phyloP scores from a whole-genome alignment of 2,888 invertebrate genomes.

The Nesidiocoris tenuis region DNA sequence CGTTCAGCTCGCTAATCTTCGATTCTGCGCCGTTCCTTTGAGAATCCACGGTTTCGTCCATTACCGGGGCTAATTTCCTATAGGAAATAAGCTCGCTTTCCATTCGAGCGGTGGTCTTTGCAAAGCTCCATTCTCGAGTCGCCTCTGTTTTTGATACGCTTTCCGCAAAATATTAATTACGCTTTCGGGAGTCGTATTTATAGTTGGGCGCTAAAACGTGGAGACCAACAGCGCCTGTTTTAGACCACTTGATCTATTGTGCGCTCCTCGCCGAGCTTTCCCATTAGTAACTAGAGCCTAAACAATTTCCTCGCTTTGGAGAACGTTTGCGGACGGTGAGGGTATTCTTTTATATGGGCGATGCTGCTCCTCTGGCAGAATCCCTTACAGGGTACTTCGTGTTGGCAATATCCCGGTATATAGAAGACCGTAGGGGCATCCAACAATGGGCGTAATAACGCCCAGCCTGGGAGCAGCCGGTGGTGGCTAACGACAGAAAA shows the following conservation, averaged over 20 bases:
- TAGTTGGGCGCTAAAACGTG: neutral
- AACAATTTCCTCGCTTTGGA: neutral
- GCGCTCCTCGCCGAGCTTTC: neutral
- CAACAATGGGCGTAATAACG: neutral
- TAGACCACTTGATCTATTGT: conserved; percentile 3
- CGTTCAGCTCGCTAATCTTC: too few species aligned
- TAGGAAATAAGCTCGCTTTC: too few species aligned
- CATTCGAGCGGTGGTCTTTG: neutral
- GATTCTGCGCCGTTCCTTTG: too few species aligned
- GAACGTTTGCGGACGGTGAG: neutral
- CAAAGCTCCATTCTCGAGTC: neutral
- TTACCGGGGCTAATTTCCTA: too few species aligned
- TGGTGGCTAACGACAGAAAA: neutral
- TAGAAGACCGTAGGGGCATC: neutral
- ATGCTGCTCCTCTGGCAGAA: neutral
- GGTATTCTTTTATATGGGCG: neutral
- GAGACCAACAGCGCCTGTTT: neutral
- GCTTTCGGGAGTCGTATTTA: neutral
- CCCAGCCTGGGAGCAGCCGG: neutral
- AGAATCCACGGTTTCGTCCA: too few species aligned
- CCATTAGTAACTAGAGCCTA: conserved; percentile 8
- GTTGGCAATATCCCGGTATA: neutral
- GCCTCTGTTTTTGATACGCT: neutral
- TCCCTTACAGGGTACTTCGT: neutral
- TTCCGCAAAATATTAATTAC: neutral